Conservation (phyloP, 2,113 vertebrate genomes). For the Proteles cristata region DNA sequence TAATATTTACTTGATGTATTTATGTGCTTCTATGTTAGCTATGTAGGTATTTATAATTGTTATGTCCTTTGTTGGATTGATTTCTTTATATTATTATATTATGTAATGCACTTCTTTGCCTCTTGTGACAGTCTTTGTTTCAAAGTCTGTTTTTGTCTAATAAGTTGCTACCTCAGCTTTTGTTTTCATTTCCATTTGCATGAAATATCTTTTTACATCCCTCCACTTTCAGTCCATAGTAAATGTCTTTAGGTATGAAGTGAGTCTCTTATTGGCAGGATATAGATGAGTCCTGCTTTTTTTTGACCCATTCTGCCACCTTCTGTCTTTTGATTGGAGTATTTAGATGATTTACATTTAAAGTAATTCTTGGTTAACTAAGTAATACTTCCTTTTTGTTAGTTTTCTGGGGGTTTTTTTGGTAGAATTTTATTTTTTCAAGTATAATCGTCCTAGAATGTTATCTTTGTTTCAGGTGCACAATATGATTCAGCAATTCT, state of each 20-base stretch:
- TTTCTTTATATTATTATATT: background rate
- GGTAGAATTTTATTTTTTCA: background rate
- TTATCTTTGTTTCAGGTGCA: background rate
- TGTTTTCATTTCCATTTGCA: background rate
- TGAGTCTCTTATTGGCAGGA: background rate
- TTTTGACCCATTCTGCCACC: background rate
- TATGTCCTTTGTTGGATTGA: background rate
- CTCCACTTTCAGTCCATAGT: background rate
- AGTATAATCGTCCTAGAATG: background rate
- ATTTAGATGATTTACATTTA: background rate
- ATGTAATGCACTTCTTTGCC: background rate
- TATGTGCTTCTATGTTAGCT: background rate
- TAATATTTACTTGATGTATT: background rate
- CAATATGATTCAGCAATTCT: background rate
- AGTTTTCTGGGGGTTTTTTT: background rate
- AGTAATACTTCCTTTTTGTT: background rate
- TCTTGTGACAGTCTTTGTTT: background rate
- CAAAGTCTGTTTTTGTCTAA: background rate
- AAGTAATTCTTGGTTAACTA: background rate
- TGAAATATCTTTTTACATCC: background rate
- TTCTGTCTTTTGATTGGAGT: background rate
- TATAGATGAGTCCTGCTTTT: background rate
- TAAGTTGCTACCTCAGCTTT: background rate
- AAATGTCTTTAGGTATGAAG: background rate
- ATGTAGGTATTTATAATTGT: background rate